Base-by-base conservation (phyloP, 2,888 invertebrate genomes). In the Trissolcus brochymenae region DNA sequence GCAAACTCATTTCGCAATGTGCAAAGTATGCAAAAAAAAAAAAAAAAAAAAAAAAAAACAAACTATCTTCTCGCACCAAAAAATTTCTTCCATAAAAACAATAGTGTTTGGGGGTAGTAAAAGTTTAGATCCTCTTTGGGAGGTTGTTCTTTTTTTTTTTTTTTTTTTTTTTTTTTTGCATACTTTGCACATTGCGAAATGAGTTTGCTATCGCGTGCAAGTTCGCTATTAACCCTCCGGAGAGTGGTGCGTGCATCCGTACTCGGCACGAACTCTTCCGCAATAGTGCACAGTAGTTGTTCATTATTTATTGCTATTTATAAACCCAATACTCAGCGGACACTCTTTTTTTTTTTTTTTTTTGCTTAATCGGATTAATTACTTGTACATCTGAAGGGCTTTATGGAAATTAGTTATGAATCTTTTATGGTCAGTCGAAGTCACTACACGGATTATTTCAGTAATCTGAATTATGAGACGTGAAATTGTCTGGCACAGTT, bases 151-250 rank as follows among this genome's bases (percentile, higher is more conserved):
- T n/a, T n/a, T n/a, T n/a, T n/a, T n/a, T n/a, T n/a, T n/a, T n/a
- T n/a, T n/a, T n/a, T n/a, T n/a, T n/a, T n/a, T n/a, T n/a, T 21
- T 35, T 62, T 50, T 57, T 70, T 64, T 64, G 41, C 55, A 51
- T 60, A 66, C 41, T 67, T 65, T 61, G 66, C 70, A 35, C 56
- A 16, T 50, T 51, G 40, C n/a, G 54, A 57, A 70, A 70, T 70
- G 60, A 50, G 51, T 70, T 65, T 19, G 21, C 50, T 25, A 64
- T 68, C 59, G 75, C 70, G 60, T 75, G 75, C 57, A 57, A 60
- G 19, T 46, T 13, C 54, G 17, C 68, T 59, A 68, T 68, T 67
- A 67, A 73, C 60, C 60, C 56, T 56, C 19, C 14, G 50, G 57
- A 40, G 51, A 40, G 51, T 40, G 25, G 16, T 62, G 64, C 74